Evolutionary conservation across 2,797 vertebrate genomes (phyloP).

Genomic region (Champsocephalus esox): DNA sequence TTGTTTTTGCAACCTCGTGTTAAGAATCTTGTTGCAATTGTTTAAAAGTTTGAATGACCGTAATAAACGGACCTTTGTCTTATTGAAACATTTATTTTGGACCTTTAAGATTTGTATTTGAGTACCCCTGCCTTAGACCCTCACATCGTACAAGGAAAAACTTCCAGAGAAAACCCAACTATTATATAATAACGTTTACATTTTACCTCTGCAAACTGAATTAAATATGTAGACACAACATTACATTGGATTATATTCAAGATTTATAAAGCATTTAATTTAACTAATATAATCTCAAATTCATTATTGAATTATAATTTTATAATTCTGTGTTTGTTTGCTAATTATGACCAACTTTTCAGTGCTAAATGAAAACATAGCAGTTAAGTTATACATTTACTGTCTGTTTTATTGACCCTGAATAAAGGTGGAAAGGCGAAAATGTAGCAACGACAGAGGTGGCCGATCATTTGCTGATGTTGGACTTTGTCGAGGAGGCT

Average conservation of each 20-base stretch:
- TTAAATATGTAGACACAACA: not conserved
- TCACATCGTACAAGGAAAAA: too few relatives aligned
- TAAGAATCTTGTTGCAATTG: too few relatives aligned
- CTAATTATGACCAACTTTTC: not conserved
- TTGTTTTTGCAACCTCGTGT: too few relatives aligned
- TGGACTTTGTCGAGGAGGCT: conserved; percentile 89
- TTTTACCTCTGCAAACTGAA: not conserved
- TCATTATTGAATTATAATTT: not conserved
- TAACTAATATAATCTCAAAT: too few relatives aligned
- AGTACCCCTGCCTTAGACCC: too few relatives aligned
- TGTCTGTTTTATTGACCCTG: not conserved
- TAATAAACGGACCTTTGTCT: too few relatives aligned
- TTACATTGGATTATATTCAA: not conserved
- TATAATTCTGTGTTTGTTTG: not conserved
- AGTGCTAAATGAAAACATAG: not conserved
- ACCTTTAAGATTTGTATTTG: too few relatives aligned
- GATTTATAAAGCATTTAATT: not conserved
- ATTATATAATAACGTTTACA: not conserved
- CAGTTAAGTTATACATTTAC: not conserved
- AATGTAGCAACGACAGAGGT: conserved; percentile 94
- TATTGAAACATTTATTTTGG: too few relatives aligned
- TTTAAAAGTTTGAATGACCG: too few relatives aligned
- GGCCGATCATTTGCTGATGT: conserved; percentile 83
- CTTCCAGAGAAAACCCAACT: too few relatives aligned
- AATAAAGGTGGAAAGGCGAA: conserved; percentile 93